Percentiles rank a stretch among this genome's conserved stretches.
Conservation (phyloP, 2,113 vertebrate species). For the Urocynchramus pylzowi region DNA sequence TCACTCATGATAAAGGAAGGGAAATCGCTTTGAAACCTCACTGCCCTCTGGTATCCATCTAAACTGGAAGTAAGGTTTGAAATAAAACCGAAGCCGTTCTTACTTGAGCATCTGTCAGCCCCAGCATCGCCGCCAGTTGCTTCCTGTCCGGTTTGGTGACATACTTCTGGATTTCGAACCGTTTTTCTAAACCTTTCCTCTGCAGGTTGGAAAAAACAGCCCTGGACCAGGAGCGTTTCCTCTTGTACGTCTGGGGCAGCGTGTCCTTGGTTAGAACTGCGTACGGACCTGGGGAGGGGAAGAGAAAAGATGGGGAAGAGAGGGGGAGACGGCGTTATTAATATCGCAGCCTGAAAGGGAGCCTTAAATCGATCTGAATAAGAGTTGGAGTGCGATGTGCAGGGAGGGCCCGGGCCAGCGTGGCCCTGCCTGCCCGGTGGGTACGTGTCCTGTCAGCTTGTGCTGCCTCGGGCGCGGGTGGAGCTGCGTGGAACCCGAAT, state of each 20-base stretch:
- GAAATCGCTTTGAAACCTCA: neutral
- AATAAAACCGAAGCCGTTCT: neutral
- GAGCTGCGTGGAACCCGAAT: neutral
- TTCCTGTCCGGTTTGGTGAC: slow-evolving; percentile 98
- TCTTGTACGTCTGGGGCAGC: slow-evolving; percentile 96
- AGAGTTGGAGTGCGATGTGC: no score
- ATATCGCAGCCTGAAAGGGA: neutral
- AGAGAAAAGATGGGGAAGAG: neutral
- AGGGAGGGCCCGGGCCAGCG: neutral
- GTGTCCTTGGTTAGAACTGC: slow-evolving; percentile 98
- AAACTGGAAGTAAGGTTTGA: neutral
- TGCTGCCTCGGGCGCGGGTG: neutral
- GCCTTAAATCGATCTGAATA: neutral
- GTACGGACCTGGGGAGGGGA: slow-evolving; percentile 81
- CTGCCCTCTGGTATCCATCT: neutral
- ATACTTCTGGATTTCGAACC: slow-evolving; percentile 98
- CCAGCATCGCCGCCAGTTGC: slow-evolving; percentile 96
- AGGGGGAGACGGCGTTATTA: neutral
- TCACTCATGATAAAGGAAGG: neutral
- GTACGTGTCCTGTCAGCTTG: neutral
- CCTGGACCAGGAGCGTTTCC: slow-evolving; percentile 96
- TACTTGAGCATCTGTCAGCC: slow-evolving; percentile 98
- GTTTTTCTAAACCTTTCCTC: slow-evolving; percentile 95
- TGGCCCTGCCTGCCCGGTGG: neutral
- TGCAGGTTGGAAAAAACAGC: slow-evolving; percentile 98